Conservation (phyloP, 2,888 invertebrate genomes). For the Eristalis intricaria region DNA sequence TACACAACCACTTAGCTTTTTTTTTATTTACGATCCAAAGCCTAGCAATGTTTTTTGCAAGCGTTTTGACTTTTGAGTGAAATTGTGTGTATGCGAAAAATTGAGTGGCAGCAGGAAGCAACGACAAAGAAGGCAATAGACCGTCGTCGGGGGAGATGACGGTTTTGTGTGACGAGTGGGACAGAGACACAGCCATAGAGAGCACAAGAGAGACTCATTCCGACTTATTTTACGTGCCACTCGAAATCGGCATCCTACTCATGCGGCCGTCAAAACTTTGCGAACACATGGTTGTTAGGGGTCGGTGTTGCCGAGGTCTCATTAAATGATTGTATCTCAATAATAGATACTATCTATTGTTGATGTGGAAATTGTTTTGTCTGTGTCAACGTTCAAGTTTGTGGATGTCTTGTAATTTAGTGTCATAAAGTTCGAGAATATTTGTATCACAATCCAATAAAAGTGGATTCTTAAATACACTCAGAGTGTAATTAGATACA, state of each 20-base stretch:
- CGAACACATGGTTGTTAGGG: constrained; percentile 24
- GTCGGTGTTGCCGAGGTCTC: constrained; percentile 26
- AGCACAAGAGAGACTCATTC: constrained; percentile 33
- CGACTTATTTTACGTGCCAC: constrained; percentile 16
- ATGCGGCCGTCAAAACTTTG: constrained; percentile 23
- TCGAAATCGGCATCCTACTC: constrained; percentile 6
- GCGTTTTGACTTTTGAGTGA: constrained; percentile 68
- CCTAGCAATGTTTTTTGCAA: constrained; percentile 46
- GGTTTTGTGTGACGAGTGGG: background rate
- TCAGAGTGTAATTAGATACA: too few species aligned
- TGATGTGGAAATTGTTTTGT: too few species aligned
- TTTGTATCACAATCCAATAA: too few species aligned
- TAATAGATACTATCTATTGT: background rate
- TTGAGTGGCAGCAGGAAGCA: constrained; percentile 24
- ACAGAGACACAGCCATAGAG: background rate
- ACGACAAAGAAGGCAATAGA: constrained; percentile 33
- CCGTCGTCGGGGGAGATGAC: background rate
- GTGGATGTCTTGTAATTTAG: too few species aligned
- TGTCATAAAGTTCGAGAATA: too few species aligned
- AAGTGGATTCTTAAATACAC: too few species aligned
- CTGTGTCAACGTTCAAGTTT: too few species aligned
- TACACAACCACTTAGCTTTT: constrained; percentile 41
- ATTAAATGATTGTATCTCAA: background rate
- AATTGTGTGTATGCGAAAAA: constrained; percentile 44
- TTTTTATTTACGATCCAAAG: constrained; percentile 39